Percentiles rank a stretch among this genome's conserved stretches.
Evolutionary conservation across 1,140 invertebrate species (phyloP).

Genomic region (Aricia agestis): DNA sequence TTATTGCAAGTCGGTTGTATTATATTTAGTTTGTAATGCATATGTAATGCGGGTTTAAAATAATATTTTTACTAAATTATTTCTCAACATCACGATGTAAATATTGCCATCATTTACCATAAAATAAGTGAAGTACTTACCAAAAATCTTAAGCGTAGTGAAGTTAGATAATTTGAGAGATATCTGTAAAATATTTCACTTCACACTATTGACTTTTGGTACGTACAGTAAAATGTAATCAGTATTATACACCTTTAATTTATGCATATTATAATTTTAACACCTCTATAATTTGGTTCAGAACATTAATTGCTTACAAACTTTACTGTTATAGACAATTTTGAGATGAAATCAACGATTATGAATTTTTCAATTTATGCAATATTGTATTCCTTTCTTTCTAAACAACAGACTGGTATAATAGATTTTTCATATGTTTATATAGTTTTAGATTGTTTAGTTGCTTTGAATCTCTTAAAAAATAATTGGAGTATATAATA

Average conservation of each 20-base stretch:
- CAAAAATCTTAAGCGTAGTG: background rate
- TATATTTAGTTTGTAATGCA: constrained; percentile 51
- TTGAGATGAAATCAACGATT: background rate
- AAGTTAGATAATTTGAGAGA: background rate
- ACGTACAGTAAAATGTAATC: constrained; percentile 49
- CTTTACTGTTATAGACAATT: background rate
- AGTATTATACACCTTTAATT: constrained; percentile 69
- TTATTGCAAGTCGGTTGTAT: constrained; percentile 46
- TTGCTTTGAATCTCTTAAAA: constrained; percentile 1
- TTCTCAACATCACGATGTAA: constrained; percentile 57
- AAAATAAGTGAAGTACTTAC: constrained; percentile 40
- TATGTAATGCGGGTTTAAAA: constrained; percentile 48
- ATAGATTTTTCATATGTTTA: background rate
- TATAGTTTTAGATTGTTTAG: constrained; percentile 5
- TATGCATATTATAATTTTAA: constrained; percentile 38
- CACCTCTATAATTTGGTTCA: background rate
- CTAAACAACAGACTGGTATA: background rate
- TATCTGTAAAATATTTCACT: constrained; percentile 1
- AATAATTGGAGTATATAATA: background rate
- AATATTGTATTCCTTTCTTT: background rate
- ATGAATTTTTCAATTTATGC: background rate
- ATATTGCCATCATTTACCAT: constrained; percentile 67
- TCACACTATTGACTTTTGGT: background rate
- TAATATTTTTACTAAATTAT: constrained; percentile 44
- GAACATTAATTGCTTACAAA: background rate